Evolutionary conservation across 2,113 vertebrate genomes (phyloP), one percentile per base, ranked within the genome.

Genomic region (Halichoeres trimaculatus): DNA sequence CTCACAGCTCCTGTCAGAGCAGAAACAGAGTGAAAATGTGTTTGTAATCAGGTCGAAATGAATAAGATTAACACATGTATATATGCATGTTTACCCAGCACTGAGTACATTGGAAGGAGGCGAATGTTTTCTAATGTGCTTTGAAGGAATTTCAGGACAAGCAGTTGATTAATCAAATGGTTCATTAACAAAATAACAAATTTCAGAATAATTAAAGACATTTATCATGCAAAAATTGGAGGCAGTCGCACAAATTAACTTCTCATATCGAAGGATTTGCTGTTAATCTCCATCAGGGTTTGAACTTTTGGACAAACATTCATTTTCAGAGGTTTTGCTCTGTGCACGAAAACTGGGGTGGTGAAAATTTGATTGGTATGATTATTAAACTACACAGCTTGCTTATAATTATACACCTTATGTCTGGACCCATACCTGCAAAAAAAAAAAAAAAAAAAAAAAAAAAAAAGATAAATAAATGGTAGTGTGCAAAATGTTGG

Each of bases 41-140:
- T 54, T 35, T 34, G 23, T 68, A 61, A 71, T 85, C 69, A 65
- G 17, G 52, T 54, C 53, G 59, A 78, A 67, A 67, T 70, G 56
- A 57, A 74, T 80, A 34, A 10, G 34, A 17, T 30, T 24, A 47
- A n/a, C 26, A 45, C 5, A 2, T 36, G 48, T 20, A n/a, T 30
- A 34, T 40, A 11, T 14, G 50, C 11, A 12, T 54, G 34, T 61
- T 48, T 57, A 54, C 4, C 56, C n/a, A 5, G 12, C 0, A n/a
- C 8, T 0, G 19, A 40, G 17, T 3, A 30, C 6, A 4, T 12
- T 17, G 12, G 30, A 30, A 30, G 30, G 30, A 30, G 30, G 30
- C 30, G 6, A 30, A 30, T 30, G 30, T 30, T 30, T 30, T 30
- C 6, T 30, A 30, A 30, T 30, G 30, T 30, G 30, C 30, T 30